Percentiles rank a stretch among this genome's conserved stretches.
phyloP scores from a whole-genome alignment of 2,888 invertebrate species.

The Fragum whitleyi region DNA sequence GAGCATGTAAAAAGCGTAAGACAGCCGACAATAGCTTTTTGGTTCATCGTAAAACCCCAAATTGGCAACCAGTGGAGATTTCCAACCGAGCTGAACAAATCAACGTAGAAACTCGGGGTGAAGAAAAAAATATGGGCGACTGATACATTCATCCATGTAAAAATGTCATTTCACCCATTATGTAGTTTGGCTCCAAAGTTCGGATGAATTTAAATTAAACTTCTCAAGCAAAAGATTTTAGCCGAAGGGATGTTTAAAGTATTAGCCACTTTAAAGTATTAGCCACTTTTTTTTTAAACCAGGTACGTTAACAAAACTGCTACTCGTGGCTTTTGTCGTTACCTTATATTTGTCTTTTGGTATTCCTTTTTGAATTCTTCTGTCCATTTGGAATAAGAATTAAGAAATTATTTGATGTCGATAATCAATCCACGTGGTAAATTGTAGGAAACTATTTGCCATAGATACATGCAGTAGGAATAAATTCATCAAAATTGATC shows the following conservation, averaged over 20 bases:
- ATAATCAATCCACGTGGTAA: no score
- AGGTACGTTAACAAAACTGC: no score
- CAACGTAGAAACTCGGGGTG: conserved; percentile 31
- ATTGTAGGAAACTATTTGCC: no score
- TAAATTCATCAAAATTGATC: no score
- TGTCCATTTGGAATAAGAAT: no score
- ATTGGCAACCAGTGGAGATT: conserved; percentile 39
- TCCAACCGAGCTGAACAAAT: conserved; percentile 47
- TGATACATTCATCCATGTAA: conserved; percentile 23
- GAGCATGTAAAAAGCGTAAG: conserved; percentile 32
- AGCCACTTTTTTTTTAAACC: no score
- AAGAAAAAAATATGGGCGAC: conserved; percentile 29
- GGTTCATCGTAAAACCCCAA: conserved; percentile 15
- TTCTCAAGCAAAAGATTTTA: conserved; percentile 40
- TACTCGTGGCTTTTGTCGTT: no score
- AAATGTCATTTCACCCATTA: conserved; percentile 32
- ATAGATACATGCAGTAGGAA: no score
- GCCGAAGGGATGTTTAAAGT: conserved; percentile 26
- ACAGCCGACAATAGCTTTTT: conserved; percentile 20
- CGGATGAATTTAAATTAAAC: conserved; percentile 30
- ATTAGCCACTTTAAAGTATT: conserved; percentile 3
- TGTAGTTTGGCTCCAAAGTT: conserved; percentile 33
- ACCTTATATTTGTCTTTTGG: no score
- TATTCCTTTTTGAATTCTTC: no score
- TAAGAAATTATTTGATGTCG: no score